Percentiles rank a stretch among this genome's conserved stretches.
Evolutionary conservation across 1,140 invertebrate genomes (phyloP).

Genomic region (Trichogramma pretiosum): DNA sequence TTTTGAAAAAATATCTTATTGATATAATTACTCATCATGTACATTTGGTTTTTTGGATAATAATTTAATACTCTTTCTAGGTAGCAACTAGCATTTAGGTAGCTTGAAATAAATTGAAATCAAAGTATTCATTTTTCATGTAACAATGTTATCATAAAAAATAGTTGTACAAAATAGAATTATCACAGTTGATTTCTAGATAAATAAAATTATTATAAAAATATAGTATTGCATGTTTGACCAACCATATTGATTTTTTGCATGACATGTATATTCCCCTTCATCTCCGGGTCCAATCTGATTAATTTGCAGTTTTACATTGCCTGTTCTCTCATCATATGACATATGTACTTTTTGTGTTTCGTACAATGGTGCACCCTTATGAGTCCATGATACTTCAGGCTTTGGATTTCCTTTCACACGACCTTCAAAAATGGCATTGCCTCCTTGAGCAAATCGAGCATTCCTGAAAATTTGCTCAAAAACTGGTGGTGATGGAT

Average conservation of each 20-base stretch:
- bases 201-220: background rate
- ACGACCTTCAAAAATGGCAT: slow-evolving; percentile 85
- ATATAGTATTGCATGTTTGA: slow-evolving; percentile 3
- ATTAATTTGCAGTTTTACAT: slow-evolving; percentile 80
- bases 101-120: no score
- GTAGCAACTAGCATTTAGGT: no score
- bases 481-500: slow-evolving; percentile 79
- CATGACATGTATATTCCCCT: slow-evolving; percentile 91
- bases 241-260: slow-evolving; percentile 74
- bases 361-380: slow-evolving; percentile 70
- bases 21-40: no score
- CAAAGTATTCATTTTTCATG: no score
- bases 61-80: no score
- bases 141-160: no score
- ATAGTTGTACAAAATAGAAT: no score
- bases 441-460: slow-evolving; percentile 84
- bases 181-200: background rate
- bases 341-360: slow-evolving; percentile 77
- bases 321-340: slow-evolving; percentile 78
- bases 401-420: slow-evolving; percentile 88
- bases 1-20: no score
- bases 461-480: slow-evolving; percentile 90
- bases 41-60: no score
- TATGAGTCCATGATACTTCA: slow-evolving; percentile 87
- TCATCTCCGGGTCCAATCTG: slow-evolving; percentile 88